These are phyloP conservation scores for Tipula helvola DNA, from an alignment of 2,888 invertebrate species.

Conservation along the genomic window DNA sequence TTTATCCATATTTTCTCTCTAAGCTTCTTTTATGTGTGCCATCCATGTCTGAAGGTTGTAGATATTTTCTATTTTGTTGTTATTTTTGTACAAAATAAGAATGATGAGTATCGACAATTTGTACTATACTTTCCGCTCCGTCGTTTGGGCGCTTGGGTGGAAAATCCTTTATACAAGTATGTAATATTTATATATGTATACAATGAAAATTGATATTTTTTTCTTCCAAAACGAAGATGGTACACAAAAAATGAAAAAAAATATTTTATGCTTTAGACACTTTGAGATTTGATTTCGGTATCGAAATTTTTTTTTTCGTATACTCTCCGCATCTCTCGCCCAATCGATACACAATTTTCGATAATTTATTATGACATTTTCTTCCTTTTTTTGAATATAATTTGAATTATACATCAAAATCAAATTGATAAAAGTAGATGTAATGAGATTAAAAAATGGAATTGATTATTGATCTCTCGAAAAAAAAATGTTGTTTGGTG, in stretches of 20 bases:
- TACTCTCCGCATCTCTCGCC: neutral
- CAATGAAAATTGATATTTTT: neutral
- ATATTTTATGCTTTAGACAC: neutral
- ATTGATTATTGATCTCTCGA: neutral
- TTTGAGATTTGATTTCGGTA: neutral
- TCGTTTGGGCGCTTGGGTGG: neutral
- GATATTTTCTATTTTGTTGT: neutral
- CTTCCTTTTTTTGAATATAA: neutral
- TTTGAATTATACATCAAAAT: neutral
- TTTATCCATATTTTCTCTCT: neutral
- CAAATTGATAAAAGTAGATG: neutral
- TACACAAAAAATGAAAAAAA: neutral
- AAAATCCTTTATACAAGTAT: neutral
- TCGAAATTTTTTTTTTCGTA: neutral
- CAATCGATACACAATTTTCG: neutral
- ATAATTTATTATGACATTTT: neutral
- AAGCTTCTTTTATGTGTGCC: neutral
- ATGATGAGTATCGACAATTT: neutral
- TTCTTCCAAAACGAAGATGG: neutral
- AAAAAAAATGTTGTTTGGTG: neutral
- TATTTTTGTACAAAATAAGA: neutral
- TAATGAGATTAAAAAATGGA: neutral
- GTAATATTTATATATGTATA: neutral
- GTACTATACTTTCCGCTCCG: neutral
- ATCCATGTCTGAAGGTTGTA: neutral